Evolutionary conservation across 2,113 vertebrate genomes (phyloP), one percentile per base, ranked within the genome.

Genomic region (Rhynchopsitta pachyrhyncha): DNA sequence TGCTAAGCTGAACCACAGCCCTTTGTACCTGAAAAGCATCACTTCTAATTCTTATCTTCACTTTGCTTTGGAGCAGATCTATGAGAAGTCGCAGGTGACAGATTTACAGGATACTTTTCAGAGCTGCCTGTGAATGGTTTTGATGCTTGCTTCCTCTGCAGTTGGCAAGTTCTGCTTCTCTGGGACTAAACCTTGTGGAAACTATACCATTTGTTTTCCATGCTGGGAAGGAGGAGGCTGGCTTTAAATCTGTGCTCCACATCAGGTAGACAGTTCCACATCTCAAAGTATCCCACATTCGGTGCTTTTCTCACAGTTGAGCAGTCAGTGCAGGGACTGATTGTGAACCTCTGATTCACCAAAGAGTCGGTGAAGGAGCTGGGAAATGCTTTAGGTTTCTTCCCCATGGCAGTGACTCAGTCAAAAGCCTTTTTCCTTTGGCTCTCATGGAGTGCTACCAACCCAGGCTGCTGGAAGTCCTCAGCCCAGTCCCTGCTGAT

Each of bases 121-220:
- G 91, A 84, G 73, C 55, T 92, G 67, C 31, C 82, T 67, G 49
- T 37, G 71, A 41, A 66, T 1, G 37, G 5, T 53, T 81, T 90
- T 88, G 80, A 50, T 7, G 49, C 76, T 95, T 94, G 77, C 60
- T 93, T 83, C 78, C 66, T 90, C 42, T 39, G 76, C 50, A n/a
- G 25, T 13, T 89, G 76, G 80, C 77, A 81, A 42, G 29, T 57
- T 91, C 79, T 73, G 88, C 55, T 23, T 55, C 80, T 39, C 29
- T 23, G 44, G 64, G 83, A 52, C 69, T 62, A 37, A 79, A 59
- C 29, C 68, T 70, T 11, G 25, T 84, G 83, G 95, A 88, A 94
- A 88, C 2, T 78, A 1, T 73, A 19, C 28, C 28, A 10, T 90
- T 90, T 86, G 35, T 86, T 79, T 59, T 49, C 1, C 1, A 11